Evolutionary conservation across 1,140 invertebrate genomes (phyloP).

Genomic region (Meteorus sp.): DNA sequence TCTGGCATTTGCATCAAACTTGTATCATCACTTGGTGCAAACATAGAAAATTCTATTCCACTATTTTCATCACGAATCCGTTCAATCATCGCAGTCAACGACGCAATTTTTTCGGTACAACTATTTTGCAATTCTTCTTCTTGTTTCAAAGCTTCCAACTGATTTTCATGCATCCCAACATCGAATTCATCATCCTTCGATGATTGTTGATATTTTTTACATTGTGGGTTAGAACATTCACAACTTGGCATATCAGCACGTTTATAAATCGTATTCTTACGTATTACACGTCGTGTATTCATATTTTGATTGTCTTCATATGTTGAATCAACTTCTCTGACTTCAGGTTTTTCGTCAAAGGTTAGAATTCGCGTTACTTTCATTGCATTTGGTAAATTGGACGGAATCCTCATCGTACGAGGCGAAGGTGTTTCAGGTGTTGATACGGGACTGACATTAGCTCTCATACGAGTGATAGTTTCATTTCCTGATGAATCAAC

Average conservation of each 20-base stretch:
- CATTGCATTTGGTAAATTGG: slow-evolving; percentile 41
- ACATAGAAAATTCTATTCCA: slow-evolving; percentile 38
- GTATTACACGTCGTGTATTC: too few relatives aligned
- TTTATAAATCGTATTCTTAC: too few relatives aligned
- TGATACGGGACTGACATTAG: slow-evolving; percentile 47
- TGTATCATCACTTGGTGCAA: slow-evolving; percentile 35
- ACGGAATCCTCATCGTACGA: slow-evolving; percentile 46
- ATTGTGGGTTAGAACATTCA: too few relatives aligned
- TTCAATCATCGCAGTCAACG: slow-evolving; percentile 45
- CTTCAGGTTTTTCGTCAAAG: background rate
- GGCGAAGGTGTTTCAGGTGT: slow-evolving; percentile 55
- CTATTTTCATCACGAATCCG: slow-evolving; percentile 45
- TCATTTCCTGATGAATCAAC: slow-evolving; percentile 42
- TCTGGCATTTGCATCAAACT: slow-evolving; percentile 39
- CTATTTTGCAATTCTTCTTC: slow-evolving; percentile 47
- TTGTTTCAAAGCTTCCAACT: slow-evolving; percentile 42
- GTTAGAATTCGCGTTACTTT: slow-evolving; percentile 34
- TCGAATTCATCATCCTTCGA: too few relatives aligned
- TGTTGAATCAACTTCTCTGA: background rate
- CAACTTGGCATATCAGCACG: too few relatives aligned
- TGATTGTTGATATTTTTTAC: too few relatives aligned
- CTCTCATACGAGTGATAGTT: slow-evolving; percentile 18
- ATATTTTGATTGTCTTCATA: too few relatives aligned
- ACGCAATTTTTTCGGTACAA: slow-evolving; percentile 49
- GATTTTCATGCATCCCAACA: slow-evolving; percentile 28